Percentiles rank a stretch among this genome's conserved stretches.
Conservation (phyloP, 1,140 invertebrate species). For the Eurosta solidaginis region DNA sequence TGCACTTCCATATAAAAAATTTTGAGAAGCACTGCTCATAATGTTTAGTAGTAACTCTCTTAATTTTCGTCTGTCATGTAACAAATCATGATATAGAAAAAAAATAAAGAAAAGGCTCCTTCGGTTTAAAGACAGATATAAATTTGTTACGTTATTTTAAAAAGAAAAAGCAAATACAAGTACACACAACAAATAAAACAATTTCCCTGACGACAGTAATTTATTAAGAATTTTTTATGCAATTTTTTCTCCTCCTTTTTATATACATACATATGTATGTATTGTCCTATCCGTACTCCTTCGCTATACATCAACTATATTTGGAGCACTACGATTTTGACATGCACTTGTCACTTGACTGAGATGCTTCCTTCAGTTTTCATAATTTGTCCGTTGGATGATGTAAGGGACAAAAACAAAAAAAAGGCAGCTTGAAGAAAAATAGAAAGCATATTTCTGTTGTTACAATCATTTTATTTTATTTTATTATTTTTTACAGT, state of each 20-base stretch:
- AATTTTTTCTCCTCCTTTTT: background rate
- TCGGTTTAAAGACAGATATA: no score
- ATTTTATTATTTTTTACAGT: background rate
- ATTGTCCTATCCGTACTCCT: background rate
- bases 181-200: no score
- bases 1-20: no score
- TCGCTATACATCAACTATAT: background rate
- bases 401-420: background rate
- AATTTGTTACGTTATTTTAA: no score
- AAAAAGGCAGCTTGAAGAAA: background rate
- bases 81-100: no score
- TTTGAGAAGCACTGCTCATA: no score
- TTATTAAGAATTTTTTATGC: background rate
- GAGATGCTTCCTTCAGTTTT: background rate
- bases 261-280: background rate
- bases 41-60: no score
- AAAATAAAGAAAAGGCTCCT: no score
- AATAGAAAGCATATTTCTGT: background rate
- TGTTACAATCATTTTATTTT: background rate
- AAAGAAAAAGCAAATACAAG: no score
- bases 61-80: no score
- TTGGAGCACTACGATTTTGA: background rate
- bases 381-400: background rate
- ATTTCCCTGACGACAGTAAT: background rate
- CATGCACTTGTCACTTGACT: background rate